Evolutionary conservation across 2,797 vertebrate genomes (phyloP).

Genomic region (Tragopan temminckii): DNA sequence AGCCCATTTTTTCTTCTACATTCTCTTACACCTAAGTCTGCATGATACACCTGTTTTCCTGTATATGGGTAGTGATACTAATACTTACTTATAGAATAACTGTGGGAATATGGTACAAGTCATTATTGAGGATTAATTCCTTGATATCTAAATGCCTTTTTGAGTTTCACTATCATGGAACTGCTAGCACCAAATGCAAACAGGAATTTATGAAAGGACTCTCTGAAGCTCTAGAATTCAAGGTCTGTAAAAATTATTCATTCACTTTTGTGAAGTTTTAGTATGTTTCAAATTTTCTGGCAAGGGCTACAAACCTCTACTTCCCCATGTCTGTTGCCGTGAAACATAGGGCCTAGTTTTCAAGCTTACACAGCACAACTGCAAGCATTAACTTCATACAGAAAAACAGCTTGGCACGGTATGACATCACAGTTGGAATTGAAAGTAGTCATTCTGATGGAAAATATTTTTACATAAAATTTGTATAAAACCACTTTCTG

Average conservation of each 20-base stretch:
- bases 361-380: background rate
- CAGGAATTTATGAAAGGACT: constrained; percentile 16
- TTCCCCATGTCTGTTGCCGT: background rate
- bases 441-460: background rate
- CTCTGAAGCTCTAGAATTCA: background rate
- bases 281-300: constrained; percentile 10
- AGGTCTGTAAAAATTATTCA: constrained; percentile 3
- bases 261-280: background rate
- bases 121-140: background rate
- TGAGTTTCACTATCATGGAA: background rate
- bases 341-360: constrained; percentile 32
- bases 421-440: background rate
- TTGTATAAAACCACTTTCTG: background rate
- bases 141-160: background rate
- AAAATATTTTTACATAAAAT: background rate
- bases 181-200: background rate
- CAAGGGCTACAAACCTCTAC: background rate
- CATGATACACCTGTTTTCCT: background rate
- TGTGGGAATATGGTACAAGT: no score
- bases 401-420: background rate
- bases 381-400: background rate
- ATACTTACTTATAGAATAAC: no score
- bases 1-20: background rate
- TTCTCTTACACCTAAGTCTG: background rate
- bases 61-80: background rate